These are phyloP conservation scores for Takifugu bimaculatus DNA, from an alignment of 2,113 vertebrate species.

Conservation along the genomic window DNA sequence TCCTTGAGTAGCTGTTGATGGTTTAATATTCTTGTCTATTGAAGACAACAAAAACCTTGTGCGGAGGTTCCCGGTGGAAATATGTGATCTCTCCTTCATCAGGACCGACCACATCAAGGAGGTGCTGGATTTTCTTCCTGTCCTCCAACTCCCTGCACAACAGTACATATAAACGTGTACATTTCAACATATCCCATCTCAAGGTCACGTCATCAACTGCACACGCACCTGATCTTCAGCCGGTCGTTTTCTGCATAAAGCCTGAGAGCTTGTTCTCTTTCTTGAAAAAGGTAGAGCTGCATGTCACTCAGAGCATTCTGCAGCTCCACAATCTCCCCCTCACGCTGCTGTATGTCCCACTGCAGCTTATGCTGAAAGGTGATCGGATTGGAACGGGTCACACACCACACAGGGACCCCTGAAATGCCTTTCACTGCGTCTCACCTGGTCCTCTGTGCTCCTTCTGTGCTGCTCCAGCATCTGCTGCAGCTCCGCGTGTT, in stretches of 20 bases:
- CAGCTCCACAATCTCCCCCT: slow-evolving; percentile 85
- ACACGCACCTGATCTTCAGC: slow-evolving; percentile 88
- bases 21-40: background rate
- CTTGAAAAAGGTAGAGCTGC: slow-evolving; percentile 93
- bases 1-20: background rate
- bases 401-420: background rate
- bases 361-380: slow-evolving; percentile 83
- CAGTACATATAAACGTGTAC: slow-evolving; percentile 7
- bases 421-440: background rate
- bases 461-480: slow-evolving; percentile 84
- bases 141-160: slow-evolving; percentile 87
- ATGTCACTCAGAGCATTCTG: slow-evolving; percentile 93
- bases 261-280: slow-evolving; percentile 87
- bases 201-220: background rate
- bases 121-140: slow-evolving; percentile 91
- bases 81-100: slow-evolving; percentile 87
- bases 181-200: background rate
- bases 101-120: slow-evolving; percentile 83
- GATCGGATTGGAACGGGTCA: background rate
- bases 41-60: slow-evolving; percentile 73
- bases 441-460: slow-evolving; percentile 83
- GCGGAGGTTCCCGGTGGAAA: slow-evolving; percentile 88
- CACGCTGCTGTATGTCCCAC: slow-evolving; percentile 83
- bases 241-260: slow-evolving; percentile 94
- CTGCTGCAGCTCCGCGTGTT: slow-evolving; percentile 86